Percentiles rank a stretch among this genome's conserved stretches.
phyloP scores from a whole-genome alignment of 2,797 vertebrate genomes.

The Meriones psammophilus region DNA sequence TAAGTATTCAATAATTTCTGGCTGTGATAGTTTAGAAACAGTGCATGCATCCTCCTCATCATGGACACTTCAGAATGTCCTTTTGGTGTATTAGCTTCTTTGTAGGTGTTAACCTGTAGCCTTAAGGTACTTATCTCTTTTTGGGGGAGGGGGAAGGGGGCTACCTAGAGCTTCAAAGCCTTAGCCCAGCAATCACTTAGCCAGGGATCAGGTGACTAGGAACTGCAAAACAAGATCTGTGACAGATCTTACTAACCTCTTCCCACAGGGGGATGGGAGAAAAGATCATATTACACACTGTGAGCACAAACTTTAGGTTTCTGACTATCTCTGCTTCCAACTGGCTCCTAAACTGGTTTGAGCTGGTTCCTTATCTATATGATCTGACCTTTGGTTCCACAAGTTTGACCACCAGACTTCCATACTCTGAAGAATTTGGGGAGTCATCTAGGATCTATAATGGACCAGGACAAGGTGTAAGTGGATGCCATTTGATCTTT shows the following conservation, averaged over 20 bases:
- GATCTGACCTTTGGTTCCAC: conserved; percentile 5
- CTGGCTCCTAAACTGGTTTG: conserved; percentile 61
- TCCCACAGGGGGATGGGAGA: neutral
- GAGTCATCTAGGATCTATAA: conserved; percentile 14
- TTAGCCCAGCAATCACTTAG: neutral
- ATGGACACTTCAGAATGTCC: neutral
- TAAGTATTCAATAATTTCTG: neutral
- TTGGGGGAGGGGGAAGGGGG: neutral
- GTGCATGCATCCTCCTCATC: neutral
- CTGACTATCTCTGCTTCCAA: conserved; percentile 22
- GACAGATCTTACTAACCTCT: conserved; percentile 31
- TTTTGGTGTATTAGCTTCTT: neutral
- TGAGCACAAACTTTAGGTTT: conserved; percentile 17
- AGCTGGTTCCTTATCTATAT: conserved; percentile 57
- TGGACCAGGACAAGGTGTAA: neutral
- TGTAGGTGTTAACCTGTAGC: neutral
- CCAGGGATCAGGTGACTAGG: conserved; percentile 31
- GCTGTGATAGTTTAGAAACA: neutral
- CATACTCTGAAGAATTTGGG: neutral
- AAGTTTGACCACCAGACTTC: neutral
- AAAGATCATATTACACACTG: conserved; percentile 65
- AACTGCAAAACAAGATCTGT: conserved; percentile 31
- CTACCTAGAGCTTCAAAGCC: neutral
- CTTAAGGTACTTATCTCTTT: neutral
- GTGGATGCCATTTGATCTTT: conserved; percentile 80